Conservation (phyloP, 2,797 vertebrate species). For the Hoplostethus atlanticus region DNA sequence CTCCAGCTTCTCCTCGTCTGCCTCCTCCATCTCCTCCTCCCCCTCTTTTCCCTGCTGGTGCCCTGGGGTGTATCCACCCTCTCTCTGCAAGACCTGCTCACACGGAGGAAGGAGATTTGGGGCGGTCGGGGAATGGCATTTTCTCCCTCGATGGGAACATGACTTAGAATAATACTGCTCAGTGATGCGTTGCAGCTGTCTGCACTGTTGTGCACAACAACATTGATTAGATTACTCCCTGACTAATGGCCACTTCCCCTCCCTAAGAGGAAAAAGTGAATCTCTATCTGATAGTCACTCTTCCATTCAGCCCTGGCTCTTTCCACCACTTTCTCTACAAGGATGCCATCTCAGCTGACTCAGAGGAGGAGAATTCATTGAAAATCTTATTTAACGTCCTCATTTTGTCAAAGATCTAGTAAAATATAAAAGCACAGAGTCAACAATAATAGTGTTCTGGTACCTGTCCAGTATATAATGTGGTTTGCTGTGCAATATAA, state of each 20-base stretch:
- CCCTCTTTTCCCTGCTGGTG: constrained; percentile 8
- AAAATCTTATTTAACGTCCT: constrained; percentile 48
- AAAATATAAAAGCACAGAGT: not conserved
- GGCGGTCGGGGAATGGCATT: constrained; percentile 7
- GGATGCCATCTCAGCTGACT: constrained; percentile 50
- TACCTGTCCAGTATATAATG: not conserved
- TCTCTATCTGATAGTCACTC: constrained; percentile 79
- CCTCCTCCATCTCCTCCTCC: not conserved
- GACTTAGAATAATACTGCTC: constrained; percentile 80
- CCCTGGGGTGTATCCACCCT: constrained; percentile 22
- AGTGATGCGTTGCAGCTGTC: constrained; percentile 70
- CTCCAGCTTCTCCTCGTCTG: constrained; percentile 1
- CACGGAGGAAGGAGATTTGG: constrained; percentile 28
- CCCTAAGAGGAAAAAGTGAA: constrained; percentile 74
- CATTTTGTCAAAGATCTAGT: constrained; percentile 15
- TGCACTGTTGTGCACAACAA: constrained; percentile 74
- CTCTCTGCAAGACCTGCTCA: constrained; percentile 32
- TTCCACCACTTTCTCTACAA: constrained; percentile 62
- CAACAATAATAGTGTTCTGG: not conserved
- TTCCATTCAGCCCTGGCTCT: constrained; percentile 64
- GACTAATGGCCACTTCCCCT: constrained; percentile 81
- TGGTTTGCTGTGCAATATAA: not conserved
- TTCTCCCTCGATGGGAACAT: constrained; percentile 65
- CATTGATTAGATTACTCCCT: constrained; percentile 81
- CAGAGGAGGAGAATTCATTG: constrained; percentile 50